phyloP scores from a whole-genome alignment of 2,797 vertebrate genomes.

The Onychomys leucogaster region DNA sequence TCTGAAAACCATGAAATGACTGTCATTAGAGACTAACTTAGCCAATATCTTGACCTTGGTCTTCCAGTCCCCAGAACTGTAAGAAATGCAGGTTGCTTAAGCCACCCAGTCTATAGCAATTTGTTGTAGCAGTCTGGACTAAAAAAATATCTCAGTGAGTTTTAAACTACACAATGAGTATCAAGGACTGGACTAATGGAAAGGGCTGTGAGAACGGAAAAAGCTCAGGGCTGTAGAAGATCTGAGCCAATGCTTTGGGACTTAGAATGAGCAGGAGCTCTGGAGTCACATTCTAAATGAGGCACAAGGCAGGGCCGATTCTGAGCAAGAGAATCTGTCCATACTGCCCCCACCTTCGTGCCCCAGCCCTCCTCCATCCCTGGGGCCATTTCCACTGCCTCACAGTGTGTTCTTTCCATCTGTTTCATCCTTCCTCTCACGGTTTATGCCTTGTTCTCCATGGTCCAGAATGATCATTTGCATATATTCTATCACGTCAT shows the following conservation, averaged over 20 bases:
- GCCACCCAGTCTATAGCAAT: neutral
- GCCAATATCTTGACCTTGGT: neutral
- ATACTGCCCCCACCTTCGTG: too few relatives aligned
- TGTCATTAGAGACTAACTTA: neutral
- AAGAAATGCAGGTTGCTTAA: neutral
- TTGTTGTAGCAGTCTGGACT: neutral
- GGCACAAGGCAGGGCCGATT: neutral
- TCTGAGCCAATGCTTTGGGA: neutral
- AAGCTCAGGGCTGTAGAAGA: neutral
- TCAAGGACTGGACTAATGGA: neutral
- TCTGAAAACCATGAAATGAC: neutral
- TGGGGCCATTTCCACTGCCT: neutral
- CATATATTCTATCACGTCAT: neutral
- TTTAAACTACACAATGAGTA: neutral
- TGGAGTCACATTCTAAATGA: neutral
- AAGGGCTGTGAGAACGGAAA: neutral
- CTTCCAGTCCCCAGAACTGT: neutral
- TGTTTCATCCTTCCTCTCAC: neutral
- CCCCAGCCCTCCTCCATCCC: neutral
- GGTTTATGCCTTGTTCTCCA: neutral
- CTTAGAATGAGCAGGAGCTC: neutral
- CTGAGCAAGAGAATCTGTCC: neutral
- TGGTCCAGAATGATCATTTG: neutral
- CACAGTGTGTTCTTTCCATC: neutral
- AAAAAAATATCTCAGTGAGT: neutral